Evolutionary conservation across 64 coral and sea anemone genomes (phyloP).

Genomic region (Porites australiensis): DNA sequence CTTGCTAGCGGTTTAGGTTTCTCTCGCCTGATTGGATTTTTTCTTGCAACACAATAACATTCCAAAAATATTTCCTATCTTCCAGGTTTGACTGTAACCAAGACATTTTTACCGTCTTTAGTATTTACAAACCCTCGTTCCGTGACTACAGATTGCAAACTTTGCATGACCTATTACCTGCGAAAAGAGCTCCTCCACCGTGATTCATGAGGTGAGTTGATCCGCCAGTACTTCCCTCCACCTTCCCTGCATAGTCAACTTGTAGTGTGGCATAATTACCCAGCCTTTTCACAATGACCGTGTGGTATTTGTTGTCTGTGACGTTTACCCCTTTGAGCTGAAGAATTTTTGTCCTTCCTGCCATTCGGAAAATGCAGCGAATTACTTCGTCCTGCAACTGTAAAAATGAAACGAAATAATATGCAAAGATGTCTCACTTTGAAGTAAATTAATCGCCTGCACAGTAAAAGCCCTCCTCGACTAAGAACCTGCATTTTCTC

Average conservation of each 20-base stretch:
- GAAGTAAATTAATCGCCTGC: no score
- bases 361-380: conserved; percentile 75
- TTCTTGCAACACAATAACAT: no score
- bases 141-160: no score
- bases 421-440: no score
- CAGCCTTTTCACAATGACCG: conserved; percentile 60
- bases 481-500: no score
- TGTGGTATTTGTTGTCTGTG: conserved; percentile 70
- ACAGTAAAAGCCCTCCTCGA: no score
- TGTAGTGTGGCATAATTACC: conserved; percentile 77
- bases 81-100: no score
- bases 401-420: background rate
- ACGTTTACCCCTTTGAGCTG: conserved; percentile 61
- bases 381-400: conserved; percentile 64
- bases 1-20: no score
- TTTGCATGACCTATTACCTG: conserved; percentile 1
- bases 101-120: no score
- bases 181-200: conserved; percentile 79
- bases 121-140: no score
- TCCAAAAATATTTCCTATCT: no score
- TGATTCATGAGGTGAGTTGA: conserved; percentile 67
- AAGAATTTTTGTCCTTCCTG: conserved; percentile 75
- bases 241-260: conserved; percentile 71
- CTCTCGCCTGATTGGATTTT: no score
- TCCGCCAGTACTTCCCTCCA: conserved; percentile 70